phyloP scores from a whole-genome alignment of 2,797 vertebrate genomes.

The Phrynocephalus guinanensis region DNA sequence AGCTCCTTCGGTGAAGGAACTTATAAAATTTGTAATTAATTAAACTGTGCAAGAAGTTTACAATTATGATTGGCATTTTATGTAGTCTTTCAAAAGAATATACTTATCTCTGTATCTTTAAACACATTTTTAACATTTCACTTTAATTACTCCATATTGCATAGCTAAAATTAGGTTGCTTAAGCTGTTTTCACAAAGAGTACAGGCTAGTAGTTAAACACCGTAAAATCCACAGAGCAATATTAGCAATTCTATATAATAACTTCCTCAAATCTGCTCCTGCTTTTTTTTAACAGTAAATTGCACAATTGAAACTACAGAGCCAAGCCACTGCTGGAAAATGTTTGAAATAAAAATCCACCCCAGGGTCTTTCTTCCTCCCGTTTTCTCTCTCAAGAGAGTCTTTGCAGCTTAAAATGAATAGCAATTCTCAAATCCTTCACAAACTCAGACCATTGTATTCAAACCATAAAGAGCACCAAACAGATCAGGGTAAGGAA shows the following conservation, averaged over 20 bases:
- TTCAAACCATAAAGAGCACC: slow-evolving; percentile 14
- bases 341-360: slow-evolving; percentile 23
- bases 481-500: neutral
- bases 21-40: neutral
- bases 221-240: neutral
- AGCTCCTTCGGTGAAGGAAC: neutral
- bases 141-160: slow-evolving; percentile 6
- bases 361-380: slow-evolving; percentile 26
- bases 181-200: slow-evolving; percentile 6
- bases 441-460: neutral
- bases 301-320: slow-evolving; percentile 15
- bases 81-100: neutral
- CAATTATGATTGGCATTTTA: neutral
- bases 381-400: neutral
- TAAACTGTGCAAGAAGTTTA: neutral
- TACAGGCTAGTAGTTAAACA: slow-evolving; percentile 16
- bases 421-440: neutral
- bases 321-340: slow-evolving; percentile 6
- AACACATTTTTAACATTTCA: slow-evolving; percentile 19
- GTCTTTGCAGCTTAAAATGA: slow-evolving; percentile 36
- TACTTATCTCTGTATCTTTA: neutral
- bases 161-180: slow-evolving; percentile 14
- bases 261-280: neutral
- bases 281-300: neutral
- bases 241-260: slow-evolving; percentile 22